Base-by-base conservation (phyloP, 2,888 invertebrate species). In the Platycnemis pennipes region DNA sequence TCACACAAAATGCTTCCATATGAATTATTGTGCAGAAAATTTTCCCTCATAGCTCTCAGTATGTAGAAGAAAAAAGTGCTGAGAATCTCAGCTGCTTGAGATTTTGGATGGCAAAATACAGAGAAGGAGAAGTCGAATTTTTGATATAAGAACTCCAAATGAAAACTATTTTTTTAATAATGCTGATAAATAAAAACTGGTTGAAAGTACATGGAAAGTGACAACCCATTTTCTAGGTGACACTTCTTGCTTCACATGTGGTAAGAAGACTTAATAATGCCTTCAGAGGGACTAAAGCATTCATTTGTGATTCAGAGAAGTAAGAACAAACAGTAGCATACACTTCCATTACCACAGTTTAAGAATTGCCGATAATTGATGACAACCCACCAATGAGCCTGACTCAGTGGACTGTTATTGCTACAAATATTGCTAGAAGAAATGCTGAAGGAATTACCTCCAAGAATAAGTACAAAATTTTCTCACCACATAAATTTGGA, bases 1-100 rank as follows among this genome's bases (percentile, higher is more conserved):
- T 44, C 46, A 45, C 46, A 87, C n/a, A 87, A 44, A 45, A 44
- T 45, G 26, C 3, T 87, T 87, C 45, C 22, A 45, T 87, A 87
- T n/a, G 8, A 44, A 87, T 46, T 45, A 87, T 45, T 87, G 87
- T 87, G 87, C 87, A 87, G n/a, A 87, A 87, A 44, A 16, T 86
- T 37, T 44, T 19, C 87, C n/a, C 46, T 87, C 26, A n/a, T 42
- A 46, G 44, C 44, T 13, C 26, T 87, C n/a, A 87, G 44, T 26
- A 42, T 11, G n/a, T 46, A 26, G 37, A 8, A 2, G 31, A 26
- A 77, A n/a, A 87, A 46, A 26, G 3, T n/a, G 26, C 5, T 45
- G 45, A 44, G 46, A 8, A 44, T 46, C 7, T n/a, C 44, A 44
- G 13, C 86, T 5, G 8, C 42, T 46, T 46, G 8, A 37, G 45